Percentiles rank a stretch among this genome's conserved stretches.
These are phyloP conservation scores for Cynaeus angustus DNA, from an alignment of 2,888 invertebrate species.

Conservation along the genomic window DNA sequence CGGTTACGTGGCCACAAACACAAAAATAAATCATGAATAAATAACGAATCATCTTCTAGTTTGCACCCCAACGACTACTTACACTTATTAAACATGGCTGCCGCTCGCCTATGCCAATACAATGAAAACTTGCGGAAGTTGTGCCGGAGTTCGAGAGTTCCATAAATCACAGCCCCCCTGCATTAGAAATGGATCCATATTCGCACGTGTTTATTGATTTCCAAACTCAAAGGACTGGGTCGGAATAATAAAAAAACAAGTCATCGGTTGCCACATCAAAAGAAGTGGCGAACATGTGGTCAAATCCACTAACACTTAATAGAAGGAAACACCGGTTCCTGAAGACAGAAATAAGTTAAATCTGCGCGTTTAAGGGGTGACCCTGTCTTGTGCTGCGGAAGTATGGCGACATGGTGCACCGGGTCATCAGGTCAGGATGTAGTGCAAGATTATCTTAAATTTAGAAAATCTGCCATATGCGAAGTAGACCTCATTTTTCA, in stretches of 20 bases:
- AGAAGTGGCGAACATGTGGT: constrained; percentile 43
- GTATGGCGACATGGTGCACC: constrained; percentile 59
- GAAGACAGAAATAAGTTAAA: constrained; percentile 41
- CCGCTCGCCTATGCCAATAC: not conserved
- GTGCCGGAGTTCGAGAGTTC: constrained; percentile 6
- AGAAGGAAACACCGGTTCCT: constrained; percentile 39
- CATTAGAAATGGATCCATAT: constrained; percentile 11
- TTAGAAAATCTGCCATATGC: constrained; percentile 6
- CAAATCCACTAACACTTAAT: constrained; percentile 28
- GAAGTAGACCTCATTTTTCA: too few species aligned
- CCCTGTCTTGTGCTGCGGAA: constrained; percentile 61
- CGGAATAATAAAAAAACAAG: constrained; percentile 19
- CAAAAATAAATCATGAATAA: constrained; percentile 31
- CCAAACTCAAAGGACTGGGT: constrained; percentile 14
- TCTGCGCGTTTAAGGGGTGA: constrained; percentile 52
- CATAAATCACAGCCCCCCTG: constrained; percentile 21
- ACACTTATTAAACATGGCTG: constrained; percentile 20
- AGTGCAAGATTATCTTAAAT: constrained; percentile 48
- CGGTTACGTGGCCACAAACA: constrained; percentile 18
- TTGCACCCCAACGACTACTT: constrained; percentile 16
- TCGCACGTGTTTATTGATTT: constrained; percentile 37
- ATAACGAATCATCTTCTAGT: constrained; percentile 28
- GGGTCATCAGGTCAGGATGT: constrained; percentile 61
- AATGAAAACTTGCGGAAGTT: constrained; percentile 32
- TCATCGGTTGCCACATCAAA: constrained; percentile 31